Conservation (phyloP, 2,888 invertebrate genomes). For the Drosophila paramelanica region DNA sequence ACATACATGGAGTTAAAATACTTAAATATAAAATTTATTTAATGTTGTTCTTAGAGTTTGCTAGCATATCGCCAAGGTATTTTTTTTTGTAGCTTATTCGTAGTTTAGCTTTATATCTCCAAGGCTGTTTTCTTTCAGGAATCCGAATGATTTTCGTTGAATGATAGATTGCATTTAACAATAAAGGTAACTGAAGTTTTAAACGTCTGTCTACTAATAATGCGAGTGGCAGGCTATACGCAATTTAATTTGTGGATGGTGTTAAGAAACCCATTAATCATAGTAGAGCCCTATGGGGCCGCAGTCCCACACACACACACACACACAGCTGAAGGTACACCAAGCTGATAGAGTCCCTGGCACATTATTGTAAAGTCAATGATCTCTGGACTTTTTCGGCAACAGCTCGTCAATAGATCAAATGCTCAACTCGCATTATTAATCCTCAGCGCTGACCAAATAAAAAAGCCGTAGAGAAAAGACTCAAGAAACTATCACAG, state of each 20-base stretch:
- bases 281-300: constrained; percentile 45
- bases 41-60: not conserved
- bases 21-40: not conserved
- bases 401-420: constrained; percentile 65
- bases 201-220: constrained; percentile 12
- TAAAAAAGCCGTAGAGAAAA: constrained; percentile 22
- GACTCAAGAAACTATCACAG: constrained; percentile 43
- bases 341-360: constrained; percentile 58
- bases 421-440: constrained; percentile 70
- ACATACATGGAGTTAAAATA: constrained; percentile 9
- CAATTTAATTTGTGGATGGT: constrained; percentile 46
- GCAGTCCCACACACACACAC: constrained; percentile 20
- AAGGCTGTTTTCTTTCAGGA: not conserved
- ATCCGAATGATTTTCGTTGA: constrained; percentile 11
- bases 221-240: constrained; percentile 31
- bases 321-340: constrained; percentile 13
- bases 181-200: constrained; percentile 16
- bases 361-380: constrained; percentile 61
- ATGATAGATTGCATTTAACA: constrained; percentile 42
- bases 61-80: not conserved
- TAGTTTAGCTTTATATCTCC: not conserved
- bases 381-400: constrained; percentile 79
- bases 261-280: constrained; percentile 67
- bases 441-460: constrained; percentile 63
- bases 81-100: not conserved